These are phyloP conservation scores for Syngnathus rostellatus DNA, from an alignment of 2,797 vertebrate genomes.

Conservation along the genomic window DNA sequence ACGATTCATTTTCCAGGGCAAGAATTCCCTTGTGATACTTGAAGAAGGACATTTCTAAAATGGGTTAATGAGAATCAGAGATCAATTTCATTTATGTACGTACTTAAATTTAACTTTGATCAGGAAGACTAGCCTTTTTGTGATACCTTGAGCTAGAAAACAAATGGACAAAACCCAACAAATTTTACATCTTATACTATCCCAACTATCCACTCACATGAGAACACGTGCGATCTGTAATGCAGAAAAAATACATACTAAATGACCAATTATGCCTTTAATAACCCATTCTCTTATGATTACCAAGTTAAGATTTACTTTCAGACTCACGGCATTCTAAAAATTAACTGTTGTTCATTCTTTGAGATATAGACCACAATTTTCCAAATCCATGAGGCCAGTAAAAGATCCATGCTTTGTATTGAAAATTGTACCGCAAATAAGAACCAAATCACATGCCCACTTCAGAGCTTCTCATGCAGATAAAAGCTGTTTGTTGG, in stretches of 20 bases:
- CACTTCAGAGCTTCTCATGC: not conserved
- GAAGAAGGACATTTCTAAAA: slow-evolving; percentile 40
- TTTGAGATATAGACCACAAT: not conserved
- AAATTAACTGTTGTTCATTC: not conserved
- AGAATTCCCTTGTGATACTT: slow-evolving; percentile 41
- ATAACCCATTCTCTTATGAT: not conserved
- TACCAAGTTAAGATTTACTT: not conserved
- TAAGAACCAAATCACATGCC: not conserved
- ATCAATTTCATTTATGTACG: slow-evolving; percentile 46
- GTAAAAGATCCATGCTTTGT: not conserved
- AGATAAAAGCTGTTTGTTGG: not conserved
- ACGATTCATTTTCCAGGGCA: slow-evolving; percentile 39
- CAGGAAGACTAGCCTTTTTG: slow-evolving; percentile 20
- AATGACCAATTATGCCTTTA: not conserved
- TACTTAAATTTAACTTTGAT: slow-evolving; percentile 47
- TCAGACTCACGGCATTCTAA: not conserved
- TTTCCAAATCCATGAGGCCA: not conserved
- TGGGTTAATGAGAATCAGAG: slow-evolving; percentile 60
- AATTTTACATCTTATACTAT: slow-evolving; percentile 10
- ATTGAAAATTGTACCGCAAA: not conserved
- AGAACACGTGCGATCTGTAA: too few relatives aligned
- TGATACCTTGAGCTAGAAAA: slow-evolving; percentile 14
- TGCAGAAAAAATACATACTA: too few relatives aligned
- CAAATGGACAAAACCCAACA: not conserved
- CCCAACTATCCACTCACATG: slow-evolving; percentile 3